These are phyloP conservation scores for Spea bombifrons DNA, from an alignment of 2,113 vertebrate species.

Conservation along the genomic window DNA sequence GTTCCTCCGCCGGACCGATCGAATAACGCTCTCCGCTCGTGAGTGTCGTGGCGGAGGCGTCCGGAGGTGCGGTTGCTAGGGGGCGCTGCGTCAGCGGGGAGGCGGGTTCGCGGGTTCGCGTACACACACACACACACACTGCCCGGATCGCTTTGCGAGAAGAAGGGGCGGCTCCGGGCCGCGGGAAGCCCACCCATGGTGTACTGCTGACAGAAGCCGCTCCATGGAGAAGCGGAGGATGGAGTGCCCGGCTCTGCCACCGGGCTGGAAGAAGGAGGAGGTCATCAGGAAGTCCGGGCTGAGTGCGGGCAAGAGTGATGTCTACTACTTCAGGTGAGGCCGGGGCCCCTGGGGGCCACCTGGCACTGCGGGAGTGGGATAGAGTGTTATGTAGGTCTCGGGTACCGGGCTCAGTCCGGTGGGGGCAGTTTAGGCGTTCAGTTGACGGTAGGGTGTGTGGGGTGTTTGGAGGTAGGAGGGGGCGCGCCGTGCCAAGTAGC, in stretches of 20 bases:
- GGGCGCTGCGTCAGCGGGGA: neutral
- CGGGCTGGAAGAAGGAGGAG: slow-evolving; percentile 84
- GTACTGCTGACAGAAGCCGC: neutral
- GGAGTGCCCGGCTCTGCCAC: slow-evolving; percentile 76
- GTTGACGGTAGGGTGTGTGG: neutral
- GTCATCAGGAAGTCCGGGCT: slow-evolving; percentile 84
- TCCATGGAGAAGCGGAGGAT: slow-evolving; percentile 74
- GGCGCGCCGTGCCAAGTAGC: neutral
- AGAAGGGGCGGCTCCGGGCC: neutral
- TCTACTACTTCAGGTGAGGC: slow-evolving; percentile 81
- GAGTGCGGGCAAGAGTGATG: slow-evolving; percentile 81
- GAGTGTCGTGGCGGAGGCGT: slow-evolving; percentile 11
- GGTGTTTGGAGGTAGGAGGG: neutral
- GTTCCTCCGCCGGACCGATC: slow-evolving; percentile 19
- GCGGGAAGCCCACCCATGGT: neutral
- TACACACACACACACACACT: neutral
- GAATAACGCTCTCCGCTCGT: neutral
- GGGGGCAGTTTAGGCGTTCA: neutral
- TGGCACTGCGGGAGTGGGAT: neutral
- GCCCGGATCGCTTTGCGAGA: neutral
- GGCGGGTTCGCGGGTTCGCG: neutral
- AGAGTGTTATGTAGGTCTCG: neutral
- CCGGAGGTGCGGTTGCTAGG: neutral
- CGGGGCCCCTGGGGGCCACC: neutral
- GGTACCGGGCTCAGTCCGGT: neutral